phyloP scores from a whole-genome alignment of 37 sponge, comb jelly and placozoan genomes.

The Geodia barretti region DNA sequence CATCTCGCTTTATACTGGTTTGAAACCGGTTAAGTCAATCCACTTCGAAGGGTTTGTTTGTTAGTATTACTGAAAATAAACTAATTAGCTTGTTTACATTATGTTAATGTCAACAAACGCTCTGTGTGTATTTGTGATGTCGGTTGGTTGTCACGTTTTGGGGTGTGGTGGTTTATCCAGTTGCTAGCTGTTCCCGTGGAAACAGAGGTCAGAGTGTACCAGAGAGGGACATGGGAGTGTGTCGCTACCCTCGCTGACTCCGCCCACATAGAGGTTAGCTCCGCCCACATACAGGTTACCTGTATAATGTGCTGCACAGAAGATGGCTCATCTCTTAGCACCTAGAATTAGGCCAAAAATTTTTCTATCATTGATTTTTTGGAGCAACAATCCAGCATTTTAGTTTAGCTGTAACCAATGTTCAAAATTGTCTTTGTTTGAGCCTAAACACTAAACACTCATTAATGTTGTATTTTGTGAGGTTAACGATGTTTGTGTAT shows the following conservation, averaged over 20 bases:
- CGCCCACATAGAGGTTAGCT: conserved; percentile 38
- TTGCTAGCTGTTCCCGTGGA: conserved; percentile 57
- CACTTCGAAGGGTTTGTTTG: no score
- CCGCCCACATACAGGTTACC: neutral
- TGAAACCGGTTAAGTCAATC: neutral
- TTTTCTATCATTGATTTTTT: neutral
- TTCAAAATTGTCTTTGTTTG: no score
- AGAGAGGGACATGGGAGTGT: conserved; percentile 34
- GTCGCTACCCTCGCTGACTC: conserved; percentile 30
- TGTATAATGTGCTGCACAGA: no score
- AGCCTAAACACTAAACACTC: no score
- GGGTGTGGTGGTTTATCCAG: neutral
- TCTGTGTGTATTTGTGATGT: neutral
- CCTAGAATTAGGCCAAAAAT: no score
- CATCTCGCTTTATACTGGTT: neutral
- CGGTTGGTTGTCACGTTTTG: neutral
- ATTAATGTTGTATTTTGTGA: neutral
- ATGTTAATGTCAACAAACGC: neutral
- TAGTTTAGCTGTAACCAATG: no score
- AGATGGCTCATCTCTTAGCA: no score
- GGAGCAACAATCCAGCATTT: no score
- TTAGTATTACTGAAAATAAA: neutral
- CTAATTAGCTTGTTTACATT: neutral
- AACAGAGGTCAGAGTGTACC: conserved; percentile 51
- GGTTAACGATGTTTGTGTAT: neutral